Percentiles rank a stretch among this genome's conserved stretches.
These are phyloP conservation scores for Thaumatotibia leucotreta DNA, from an alignment of 1,140 invertebrate species.

Conservation along the genomic window DNA sequence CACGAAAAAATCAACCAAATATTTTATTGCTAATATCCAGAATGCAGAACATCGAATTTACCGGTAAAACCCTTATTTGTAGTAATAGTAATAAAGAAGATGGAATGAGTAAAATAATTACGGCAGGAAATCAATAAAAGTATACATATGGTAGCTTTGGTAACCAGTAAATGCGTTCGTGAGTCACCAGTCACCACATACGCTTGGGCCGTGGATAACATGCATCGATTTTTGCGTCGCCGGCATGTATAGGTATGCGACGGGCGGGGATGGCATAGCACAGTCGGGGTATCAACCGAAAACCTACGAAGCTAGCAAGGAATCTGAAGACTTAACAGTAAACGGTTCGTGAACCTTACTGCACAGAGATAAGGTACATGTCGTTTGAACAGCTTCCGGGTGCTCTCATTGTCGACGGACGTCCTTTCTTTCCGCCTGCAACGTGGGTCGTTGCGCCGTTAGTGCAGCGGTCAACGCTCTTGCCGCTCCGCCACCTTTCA, in stretches of 20 bases:
- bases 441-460: constrained; percentile 44
- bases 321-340: too few relatives aligned
- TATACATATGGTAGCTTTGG: not conserved
- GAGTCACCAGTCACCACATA: not conserved
- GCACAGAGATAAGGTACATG: not conserved
- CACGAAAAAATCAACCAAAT: not conserved
- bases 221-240: not conserved
- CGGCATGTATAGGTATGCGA: not conserved
- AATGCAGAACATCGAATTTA: too few relatives aligned
- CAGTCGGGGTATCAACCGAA: too few relatives aligned
- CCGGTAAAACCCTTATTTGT: too few relatives aligned
- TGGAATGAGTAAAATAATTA: not conserved
- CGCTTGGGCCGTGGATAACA: not conserved
- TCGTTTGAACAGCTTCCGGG: not conserved
- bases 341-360: not conserved
- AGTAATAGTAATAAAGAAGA: too few relatives aligned
- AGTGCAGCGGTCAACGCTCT: constrained; percentile 61
- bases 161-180: not conserved
- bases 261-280: not conserved
- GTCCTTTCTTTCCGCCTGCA: constrained; percentile 25
- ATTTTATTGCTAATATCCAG: not conserved
- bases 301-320: too few relatives aligned
- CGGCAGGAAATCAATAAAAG: not conserved
- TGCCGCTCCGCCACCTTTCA: constrained; percentile 54
- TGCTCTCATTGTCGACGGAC: constrained; percentile 13